Percentiles rank a stretch among this genome's conserved stretches.
These are phyloP conservation scores for Danaus melanippus DNA, from an alignment of 1,140 invertebrate genomes.

Conservation along the genomic window DNA sequence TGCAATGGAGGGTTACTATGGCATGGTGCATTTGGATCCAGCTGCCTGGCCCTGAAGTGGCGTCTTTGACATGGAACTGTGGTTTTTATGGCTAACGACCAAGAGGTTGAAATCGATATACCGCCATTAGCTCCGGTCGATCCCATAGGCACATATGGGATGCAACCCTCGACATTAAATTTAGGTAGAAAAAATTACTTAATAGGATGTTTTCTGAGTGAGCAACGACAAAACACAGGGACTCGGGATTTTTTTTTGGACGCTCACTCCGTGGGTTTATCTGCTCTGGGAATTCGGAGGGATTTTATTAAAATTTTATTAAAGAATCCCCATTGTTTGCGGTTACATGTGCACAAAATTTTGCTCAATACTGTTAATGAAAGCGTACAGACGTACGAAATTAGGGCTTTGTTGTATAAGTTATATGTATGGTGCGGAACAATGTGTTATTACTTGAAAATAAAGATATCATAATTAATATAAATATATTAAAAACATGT, in stretches of 20 bases:
- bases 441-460: too few species aligned
- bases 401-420: too few species aligned
- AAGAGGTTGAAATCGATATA: background rate
- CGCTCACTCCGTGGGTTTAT: conserved; percentile 11
- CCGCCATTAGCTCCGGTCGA: conserved; percentile 16
- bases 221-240: conserved; percentile 36
- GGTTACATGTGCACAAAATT: conserved; percentile 15
- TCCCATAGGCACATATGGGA: conserved; percentile 61
- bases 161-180: conserved; percentile 59
- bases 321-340: conserved; percentile 16
- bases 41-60: conserved; percentile 36
- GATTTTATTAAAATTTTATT: conserved; percentile 21
- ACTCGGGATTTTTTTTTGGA: conserved; percentile 18
- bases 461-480: too few species aligned
- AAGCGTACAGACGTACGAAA: too few species aligned
- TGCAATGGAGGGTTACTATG: conserved; percentile 47
- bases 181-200: conserved; percentile 64
- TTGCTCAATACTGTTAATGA: background rate
- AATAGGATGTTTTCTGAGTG: conserved; percentile 67
- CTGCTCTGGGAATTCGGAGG: conserved; percentile 22
- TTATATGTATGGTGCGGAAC: too few species aligned
- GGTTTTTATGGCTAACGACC: conserved; percentile 1
- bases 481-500: too few species aligned
- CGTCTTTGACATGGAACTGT: conserved; percentile 7
- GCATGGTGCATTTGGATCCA: conserved; percentile 47